phyloP scores from a whole-genome alignment of 1,140 invertebrate species.

The Luehdorfia chinensis region DNA sequence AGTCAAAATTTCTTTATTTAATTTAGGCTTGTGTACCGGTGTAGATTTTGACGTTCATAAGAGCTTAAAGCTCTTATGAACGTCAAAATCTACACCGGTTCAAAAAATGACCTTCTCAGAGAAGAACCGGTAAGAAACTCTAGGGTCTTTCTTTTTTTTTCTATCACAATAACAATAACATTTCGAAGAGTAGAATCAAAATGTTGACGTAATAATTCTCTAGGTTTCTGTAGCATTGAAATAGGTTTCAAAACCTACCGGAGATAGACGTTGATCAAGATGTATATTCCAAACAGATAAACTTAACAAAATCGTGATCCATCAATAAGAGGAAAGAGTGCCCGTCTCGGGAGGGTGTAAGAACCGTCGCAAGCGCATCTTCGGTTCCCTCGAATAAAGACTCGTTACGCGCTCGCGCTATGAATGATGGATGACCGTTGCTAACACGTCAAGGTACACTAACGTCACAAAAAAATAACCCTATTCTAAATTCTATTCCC shows the following conservation, averaged over 20 bases:
- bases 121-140: no score
- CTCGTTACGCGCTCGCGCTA: conserved; percentile 60
- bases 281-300: conserved; percentile 47
- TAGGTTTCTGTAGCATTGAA: conserved; percentile 3
- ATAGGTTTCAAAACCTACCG: conserved; percentile 1
- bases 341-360: conserved; percentile 42
- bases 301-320: conserved; percentile 63
- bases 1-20: no score
- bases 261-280: conserved; percentile 43
- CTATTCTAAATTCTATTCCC: conserved; percentile 19
- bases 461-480: not conserved
- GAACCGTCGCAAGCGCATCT: conserved; percentile 50
- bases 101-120: no score
- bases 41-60: no score
- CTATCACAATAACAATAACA: no score
- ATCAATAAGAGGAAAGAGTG: conserved; percentile 47
- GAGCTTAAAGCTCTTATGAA: no score
- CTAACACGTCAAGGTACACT: conserved; percentile 23
- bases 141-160: no score
- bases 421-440: conserved; percentile 66
- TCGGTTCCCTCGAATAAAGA: conserved; percentile 53
- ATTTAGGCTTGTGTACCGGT: no score
- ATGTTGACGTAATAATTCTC: no score
- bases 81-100: no score
- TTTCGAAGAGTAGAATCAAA: no score